phyloP scores from a whole-genome alignment of 2,113 vertebrate genomes.

The Lates calcarifer region DNA sequence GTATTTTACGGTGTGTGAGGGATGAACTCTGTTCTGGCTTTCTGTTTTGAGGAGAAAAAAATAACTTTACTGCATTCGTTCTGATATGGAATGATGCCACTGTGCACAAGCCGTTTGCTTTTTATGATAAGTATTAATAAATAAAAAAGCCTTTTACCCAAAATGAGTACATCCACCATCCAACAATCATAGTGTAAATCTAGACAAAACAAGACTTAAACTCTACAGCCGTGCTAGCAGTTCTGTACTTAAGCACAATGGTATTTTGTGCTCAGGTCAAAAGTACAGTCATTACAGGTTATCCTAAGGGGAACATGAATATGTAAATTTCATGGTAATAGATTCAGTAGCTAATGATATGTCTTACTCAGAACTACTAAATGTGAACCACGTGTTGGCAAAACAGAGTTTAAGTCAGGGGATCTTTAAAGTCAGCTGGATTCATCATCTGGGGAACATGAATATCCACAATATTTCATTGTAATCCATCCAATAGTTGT shows the following conservation, averaged over 20 bases:
- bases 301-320: background rate
- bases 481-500: no score
- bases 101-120: background rate
- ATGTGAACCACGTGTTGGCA: no score
- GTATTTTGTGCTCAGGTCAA: background rate
- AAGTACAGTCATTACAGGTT: background rate
- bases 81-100: background rate
- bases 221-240: background rate
- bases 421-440: no score
- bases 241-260: background rate
- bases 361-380: no score
- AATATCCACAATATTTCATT: no score
- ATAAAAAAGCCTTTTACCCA: background rate
- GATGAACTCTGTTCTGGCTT: background rate
- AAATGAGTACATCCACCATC: background rate
- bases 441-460: no score
- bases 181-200: background rate
- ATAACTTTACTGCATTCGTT: background rate
- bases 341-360: background rate
- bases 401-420: no score
- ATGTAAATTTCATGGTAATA: background rate
- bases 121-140: background rate
- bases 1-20: background rate
- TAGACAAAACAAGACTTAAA: background rate
- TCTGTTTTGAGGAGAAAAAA: slow-evolving; percentile 1